Conservation (phyloP, 1,140 invertebrate species). For the Zaprionus tsacasi region DNA sequence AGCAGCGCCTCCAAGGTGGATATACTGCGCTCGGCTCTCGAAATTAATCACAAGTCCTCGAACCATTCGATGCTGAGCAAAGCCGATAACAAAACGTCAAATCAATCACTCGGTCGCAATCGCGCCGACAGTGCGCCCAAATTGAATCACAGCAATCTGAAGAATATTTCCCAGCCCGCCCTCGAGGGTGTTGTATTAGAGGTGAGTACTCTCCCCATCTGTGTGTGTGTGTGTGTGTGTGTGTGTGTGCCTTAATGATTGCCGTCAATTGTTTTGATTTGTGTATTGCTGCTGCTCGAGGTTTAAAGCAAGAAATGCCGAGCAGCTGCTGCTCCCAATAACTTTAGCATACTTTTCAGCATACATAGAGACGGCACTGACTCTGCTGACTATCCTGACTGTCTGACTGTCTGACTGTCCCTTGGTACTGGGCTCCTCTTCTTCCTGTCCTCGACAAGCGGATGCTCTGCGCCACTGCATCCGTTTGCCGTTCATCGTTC, state of each 20-base stretch:
- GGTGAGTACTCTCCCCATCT: conserved; percentile 69
- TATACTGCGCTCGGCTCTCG: conserved; percentile 87
- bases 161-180: conserved; percentile 86
- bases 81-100: conserved; percentile 85
- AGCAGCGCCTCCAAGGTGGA: conserved; percentile 88
- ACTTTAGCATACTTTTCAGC: conserved; percentile 59
- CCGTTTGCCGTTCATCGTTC: conserved; percentile 52
- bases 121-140: conserved; percentile 87
- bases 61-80: conserved; percentile 83
- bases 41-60: conserved; percentile 86
- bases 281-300: conserved; percentile 35
- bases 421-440: conserved; percentile 2
- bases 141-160: conserved; percentile 85
- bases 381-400: conserved; percentile 5
- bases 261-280: conserved; percentile 83
- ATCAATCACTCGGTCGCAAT: conserved; percentile 84
- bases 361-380: conserved; percentile 35
- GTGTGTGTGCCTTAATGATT: conserved; percentile 62
- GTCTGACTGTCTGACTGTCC: conserved; percentile 1
- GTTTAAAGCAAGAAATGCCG: conserved; percentile 57
- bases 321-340: conserved; percentile 74
- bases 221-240: conserved; percentile 27
- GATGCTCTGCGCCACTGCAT: conserved; percentile 70
- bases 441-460: conserved; percentile 56
- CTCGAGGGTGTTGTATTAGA: conserved; percentile 84